Evolutionary conservation across 2,888 invertebrate species (phyloP).

Genomic region (Andrena minutula): DNA sequence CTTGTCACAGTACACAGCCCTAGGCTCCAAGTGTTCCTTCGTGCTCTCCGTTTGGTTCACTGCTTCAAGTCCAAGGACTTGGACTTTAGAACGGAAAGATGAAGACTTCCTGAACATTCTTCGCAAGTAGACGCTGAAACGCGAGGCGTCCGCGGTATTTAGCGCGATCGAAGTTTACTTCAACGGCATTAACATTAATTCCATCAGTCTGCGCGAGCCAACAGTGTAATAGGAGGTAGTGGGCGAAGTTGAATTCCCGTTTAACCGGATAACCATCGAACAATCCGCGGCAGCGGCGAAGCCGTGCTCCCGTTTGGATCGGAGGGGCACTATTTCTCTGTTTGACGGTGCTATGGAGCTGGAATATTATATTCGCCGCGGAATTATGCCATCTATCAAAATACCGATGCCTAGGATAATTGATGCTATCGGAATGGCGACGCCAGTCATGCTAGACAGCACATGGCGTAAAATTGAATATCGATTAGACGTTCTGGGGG

Average conservation of each 20-base stretch:
- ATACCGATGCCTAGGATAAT: conserved; percentile 76
- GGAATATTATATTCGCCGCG: conserved; percentile 72
- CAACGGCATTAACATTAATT: conserved; percentile 52
- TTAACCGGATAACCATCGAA: conserved; percentile 52
- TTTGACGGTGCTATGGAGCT: conserved; percentile 55
- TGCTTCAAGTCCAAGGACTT: too few relatives aligned
- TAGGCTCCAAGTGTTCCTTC: too few relatives aligned
- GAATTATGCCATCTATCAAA: conserved; percentile 76
- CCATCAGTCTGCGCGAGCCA: conserved; percentile 27
- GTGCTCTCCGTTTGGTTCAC: too few relatives aligned
- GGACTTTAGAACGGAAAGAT: neutral
- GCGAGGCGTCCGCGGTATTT: neutral
- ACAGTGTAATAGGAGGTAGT: conserved; percentile 35
- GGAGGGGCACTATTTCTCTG: conserved; percentile 61
- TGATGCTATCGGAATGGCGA: conserved; percentile 74
- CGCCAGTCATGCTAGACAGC: conserved; percentile 76
- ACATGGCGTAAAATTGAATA: conserved; percentile 77
- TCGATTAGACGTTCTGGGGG: conserved; percentile 73
- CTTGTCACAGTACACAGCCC: too few relatives aligned
- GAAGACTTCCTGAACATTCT: neutral
- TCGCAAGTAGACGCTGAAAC: conserved; percentile 16
- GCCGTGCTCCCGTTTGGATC: conserved; percentile 54
- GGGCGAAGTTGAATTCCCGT: conserved; percentile 40
- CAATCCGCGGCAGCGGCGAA: conserved; percentile 30
- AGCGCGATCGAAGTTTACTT: conserved; percentile 20